A percentile compares a stretch with the other conserved stretches of the same genome.
phyloP scores from a whole-genome alignment of 2,113 vertebrate genomes.

The Pollimyrus isidori region DNA sequence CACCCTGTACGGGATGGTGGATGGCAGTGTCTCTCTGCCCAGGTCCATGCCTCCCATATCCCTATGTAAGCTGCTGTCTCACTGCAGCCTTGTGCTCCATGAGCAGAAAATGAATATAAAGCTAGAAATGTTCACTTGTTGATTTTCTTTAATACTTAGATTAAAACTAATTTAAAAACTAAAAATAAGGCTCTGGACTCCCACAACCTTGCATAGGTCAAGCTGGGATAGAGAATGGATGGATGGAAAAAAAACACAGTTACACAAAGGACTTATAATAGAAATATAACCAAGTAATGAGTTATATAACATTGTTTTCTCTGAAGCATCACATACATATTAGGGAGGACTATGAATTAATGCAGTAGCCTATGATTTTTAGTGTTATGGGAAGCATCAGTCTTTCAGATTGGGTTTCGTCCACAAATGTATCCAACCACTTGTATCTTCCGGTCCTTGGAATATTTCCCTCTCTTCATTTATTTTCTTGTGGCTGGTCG shows the following conservation, averaged over 20 bases:
- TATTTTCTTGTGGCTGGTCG: neutral
- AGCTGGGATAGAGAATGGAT: neutral
- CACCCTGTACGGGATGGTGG: neutral
- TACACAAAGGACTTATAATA: neutral
- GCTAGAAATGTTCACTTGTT: neutral
- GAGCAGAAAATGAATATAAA: neutral
- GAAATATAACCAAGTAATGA: neutral
- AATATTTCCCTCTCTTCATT: conserved; percentile 1
- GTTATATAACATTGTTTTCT: neutral
- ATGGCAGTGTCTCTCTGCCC: neutral
- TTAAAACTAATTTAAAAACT: neutral
- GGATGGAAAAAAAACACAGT: neutral
- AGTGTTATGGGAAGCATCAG: neutral
- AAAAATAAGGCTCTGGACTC: neutral
- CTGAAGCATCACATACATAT: neutral
- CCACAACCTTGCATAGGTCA: neutral
- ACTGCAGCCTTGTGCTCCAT: neutral
- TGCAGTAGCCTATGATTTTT: neutral
- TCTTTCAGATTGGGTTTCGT: neutral
- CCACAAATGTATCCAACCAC: neutral
- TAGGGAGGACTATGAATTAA: neutral
- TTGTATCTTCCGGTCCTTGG: neutral
- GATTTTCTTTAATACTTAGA: neutral
- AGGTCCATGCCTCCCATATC: neutral
- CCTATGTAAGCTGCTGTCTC: neutral